Evolutionary conservation across 2,888 invertebrate species (phyloP), one percentile per base, ranked within the genome.

Genomic region (Calephelis perditalis): DNA sequence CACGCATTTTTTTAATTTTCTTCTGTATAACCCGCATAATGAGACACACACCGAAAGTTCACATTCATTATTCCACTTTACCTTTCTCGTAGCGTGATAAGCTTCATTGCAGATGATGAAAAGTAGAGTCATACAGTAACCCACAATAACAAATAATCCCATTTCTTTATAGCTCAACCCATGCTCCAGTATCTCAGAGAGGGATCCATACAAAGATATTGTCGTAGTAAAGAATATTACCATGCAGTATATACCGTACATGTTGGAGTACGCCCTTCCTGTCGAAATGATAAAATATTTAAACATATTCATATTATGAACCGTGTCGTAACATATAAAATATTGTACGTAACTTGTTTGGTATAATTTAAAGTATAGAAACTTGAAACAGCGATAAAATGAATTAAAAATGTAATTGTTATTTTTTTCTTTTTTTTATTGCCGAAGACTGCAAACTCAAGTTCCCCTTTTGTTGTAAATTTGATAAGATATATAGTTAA

Each of bases 81-180:
- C 93, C 83, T 93, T 93, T 57, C 91, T 84, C 2, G 94, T 92
- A 62, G 94, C 92, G 73, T 94, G 93, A 75, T 94, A 93, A 6
- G 94, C 95, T 71, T 95, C 95, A 73, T 95, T 95, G 76, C 95
- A 95, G 66, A 95, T 94, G 63, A 95, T 93, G 72, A 91, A 95
- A 43, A 95, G 83, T 56, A 95, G 80, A 3, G 93, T 91, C 93
- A 94, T 93, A 77, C 94, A 95, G 71, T 95, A 95, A 56, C 93
- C 92, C 3, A 94, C 92, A 57, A 95, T 94, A 56, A 95, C 92
- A 67, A 95, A 93, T 36, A 95, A 81, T 0, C 95, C 95, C 71
- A 94, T 91, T 75, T 95, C 94, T 71, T 95, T 95, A 72, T 93
- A 93, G 37, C 94, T 94, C 35, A 94, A 84, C 0, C 95, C 95